A percentile compares a stretch with the other conserved stretches of the same genome.
Conservation (phyloP, 2,113 vertebrate genomes). For the Malurus elegans region DNA sequence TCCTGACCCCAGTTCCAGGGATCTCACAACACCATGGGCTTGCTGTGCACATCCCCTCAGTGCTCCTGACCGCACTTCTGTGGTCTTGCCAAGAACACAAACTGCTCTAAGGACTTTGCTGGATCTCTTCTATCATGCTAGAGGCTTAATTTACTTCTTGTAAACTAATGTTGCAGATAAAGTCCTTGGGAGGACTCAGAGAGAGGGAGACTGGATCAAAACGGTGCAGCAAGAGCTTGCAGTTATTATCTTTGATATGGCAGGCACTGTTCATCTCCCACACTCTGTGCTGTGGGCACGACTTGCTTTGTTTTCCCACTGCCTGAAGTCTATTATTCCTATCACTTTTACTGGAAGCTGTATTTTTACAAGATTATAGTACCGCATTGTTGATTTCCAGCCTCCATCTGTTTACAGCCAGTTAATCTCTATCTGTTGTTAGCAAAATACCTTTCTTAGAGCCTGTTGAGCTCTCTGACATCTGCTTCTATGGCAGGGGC, state of each 20-base stretch:
- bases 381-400: not conserved
- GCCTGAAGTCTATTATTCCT: not conserved
- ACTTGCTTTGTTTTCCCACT: not conserved
- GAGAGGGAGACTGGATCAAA: not conserved
- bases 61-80: not conserved
- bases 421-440: constrained; percentile 29
- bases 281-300: not conserved
- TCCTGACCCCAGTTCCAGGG: not conserved
- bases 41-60: not conserved
- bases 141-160: not conserved
- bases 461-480: not conserved
- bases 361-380: not conserved
- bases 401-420: not conserved
- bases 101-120: not conserved
- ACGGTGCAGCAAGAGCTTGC: not conserved
- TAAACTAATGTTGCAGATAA: not conserved
- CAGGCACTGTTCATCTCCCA: not conserved
- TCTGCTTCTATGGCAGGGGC: not conserved
- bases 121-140: not conserved
- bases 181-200: not conserved
- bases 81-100: not conserved
- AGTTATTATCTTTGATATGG: not conserved
- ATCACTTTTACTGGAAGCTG: constrained; percentile 11
- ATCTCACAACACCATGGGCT: not conserved
- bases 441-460: constrained; percentile 6